Conservation (phyloP, 2,113 vertebrate genomes). For the Plecotus auritus region DNA sequence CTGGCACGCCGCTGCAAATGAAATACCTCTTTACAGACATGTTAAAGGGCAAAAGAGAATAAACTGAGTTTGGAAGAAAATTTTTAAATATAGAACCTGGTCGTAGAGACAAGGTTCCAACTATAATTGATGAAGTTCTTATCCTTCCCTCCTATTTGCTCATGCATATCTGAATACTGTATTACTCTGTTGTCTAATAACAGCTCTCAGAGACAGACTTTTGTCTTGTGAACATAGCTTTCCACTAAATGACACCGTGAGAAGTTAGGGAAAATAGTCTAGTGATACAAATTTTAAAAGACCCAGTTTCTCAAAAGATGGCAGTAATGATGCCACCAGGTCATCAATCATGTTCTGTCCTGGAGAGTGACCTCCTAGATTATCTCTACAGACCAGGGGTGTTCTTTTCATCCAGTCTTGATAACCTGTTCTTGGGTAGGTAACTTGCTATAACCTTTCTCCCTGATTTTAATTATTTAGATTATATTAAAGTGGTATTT, state of each 20-base stretch:
- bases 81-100: not conserved
- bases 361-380: not conserved
- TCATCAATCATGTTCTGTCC: not conserved
- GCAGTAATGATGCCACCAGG: not conserved
- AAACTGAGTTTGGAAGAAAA: not conserved
- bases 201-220: not conserved
- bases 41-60: conserved; percentile 27
- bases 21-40: conserved; percentile 13
- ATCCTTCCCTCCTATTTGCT: not conserved
- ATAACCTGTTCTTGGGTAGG: not conserved
- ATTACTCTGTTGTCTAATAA: not conserved
- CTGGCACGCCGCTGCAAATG: not conserved
- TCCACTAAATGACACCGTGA: conserved; percentile 6
- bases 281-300: conserved; percentile 13
- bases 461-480: conserved; percentile 24
- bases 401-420: not conserved
- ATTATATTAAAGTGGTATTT: conserved; percentile 37
- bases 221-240: not conserved
- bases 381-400: not conserved
- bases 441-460: not conserved
- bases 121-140: not conserved
- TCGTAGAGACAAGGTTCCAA: not conserved
- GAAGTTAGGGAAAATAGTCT: conserved; percentile 33
- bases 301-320: not conserved
- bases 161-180: not conserved